Base-by-base conservation (phyloP, 1,140 invertebrate genomes). In the Teleopsis dalmanni region DNA sequence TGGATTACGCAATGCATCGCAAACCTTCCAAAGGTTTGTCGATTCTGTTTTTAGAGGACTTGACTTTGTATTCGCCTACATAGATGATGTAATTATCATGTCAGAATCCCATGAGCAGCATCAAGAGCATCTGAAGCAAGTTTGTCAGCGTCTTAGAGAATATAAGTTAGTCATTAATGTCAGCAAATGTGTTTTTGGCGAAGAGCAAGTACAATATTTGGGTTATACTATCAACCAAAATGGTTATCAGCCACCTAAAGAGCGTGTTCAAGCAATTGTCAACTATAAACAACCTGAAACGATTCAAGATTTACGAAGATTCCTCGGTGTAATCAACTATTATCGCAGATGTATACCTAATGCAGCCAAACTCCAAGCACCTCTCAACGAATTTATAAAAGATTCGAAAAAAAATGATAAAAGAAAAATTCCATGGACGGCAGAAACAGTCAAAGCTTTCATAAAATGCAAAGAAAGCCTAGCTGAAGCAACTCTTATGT, bases 281-380 rank as follows among this genome's bases (percentile, higher is more conserved):
- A 43, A 52, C 21, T 49, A 18, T 23, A 26, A 27, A 16, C 9
- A 34, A 19, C 44, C 29, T 7, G 19, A 18, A 47, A 47, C 44
- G 4, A 19, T 47, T 9, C 9, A 19, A 13, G 23, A 60, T 27
- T 47, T 70, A 19, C 47, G 70, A 16, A 47, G 60, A 5, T 76
- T 75, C 49, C 36, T 76, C 8, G 73, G 66, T 0, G 65, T 72
- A 56, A 26, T 72, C 0, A 72, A 73, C 35, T 73, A 65, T 53
- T 72, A 72, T 48, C 41, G 59, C 8, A 40, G 54, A 10, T 69
- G 55, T 36, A 44, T 70, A 1, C 59, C 56, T 0, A 45, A 61
- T 14, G 58, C 62, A 7, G 55, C 62, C 10, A 25, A 59, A 4
- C 14, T 27, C 7, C 61, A 64, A 43, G 38, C 26, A 16, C 40